Evolutionary conservation across 2,797 vertebrate genomes (phyloP).

Genomic region (Muscicapa striata): DNA sequence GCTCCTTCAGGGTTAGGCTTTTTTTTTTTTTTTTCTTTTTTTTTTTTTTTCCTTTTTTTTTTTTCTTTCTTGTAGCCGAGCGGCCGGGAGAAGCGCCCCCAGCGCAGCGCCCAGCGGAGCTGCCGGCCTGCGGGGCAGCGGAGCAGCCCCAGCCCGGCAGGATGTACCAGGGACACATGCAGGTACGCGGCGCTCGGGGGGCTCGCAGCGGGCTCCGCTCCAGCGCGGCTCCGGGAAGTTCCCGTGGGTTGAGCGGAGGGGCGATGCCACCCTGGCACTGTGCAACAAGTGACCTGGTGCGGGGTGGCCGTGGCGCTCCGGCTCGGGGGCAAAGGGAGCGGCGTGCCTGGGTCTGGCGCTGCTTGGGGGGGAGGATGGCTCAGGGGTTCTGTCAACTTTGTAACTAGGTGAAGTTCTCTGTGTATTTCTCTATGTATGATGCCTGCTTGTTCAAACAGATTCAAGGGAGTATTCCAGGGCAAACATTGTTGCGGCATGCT

Average conservation of each 20-base stretch:
- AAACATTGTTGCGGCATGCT: slow-evolving; percentile 30
- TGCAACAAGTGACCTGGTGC: slow-evolving; percentile 78
- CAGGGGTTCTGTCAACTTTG: slow-evolving; percentile 62
- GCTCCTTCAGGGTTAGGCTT: not conserved
- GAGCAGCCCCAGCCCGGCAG: slow-evolving; percentile 54
- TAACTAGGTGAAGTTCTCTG: slow-evolving; percentile 42
- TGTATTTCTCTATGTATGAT: not conserved
- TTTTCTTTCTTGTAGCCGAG: not conserved
- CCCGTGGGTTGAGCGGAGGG: not conserved
- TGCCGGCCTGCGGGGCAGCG: slow-evolving; percentile 58
- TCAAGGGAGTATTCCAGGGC: slow-evolving; percentile 34
- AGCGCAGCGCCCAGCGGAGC: not conserved
- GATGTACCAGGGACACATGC: slow-evolving; percentile 87
- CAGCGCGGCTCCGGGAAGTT: slow-evolving; percentile 9
- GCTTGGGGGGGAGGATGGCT: not conserved
- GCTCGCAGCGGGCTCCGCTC: not conserved
- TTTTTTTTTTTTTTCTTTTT: no score
- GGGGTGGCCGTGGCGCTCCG: not conserved
- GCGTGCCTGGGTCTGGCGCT: not conserved
- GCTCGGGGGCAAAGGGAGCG: not conserved
- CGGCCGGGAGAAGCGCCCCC: not conserved
- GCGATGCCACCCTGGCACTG: not conserved
- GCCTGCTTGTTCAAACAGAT: slow-evolving; percentile 63
- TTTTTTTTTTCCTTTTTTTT: no score
- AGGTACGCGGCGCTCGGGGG: slow-evolving; percentile 72